Base-by-base conservation (phyloP, 2,113 vertebrate genomes). In the Felis chaus region DNA sequence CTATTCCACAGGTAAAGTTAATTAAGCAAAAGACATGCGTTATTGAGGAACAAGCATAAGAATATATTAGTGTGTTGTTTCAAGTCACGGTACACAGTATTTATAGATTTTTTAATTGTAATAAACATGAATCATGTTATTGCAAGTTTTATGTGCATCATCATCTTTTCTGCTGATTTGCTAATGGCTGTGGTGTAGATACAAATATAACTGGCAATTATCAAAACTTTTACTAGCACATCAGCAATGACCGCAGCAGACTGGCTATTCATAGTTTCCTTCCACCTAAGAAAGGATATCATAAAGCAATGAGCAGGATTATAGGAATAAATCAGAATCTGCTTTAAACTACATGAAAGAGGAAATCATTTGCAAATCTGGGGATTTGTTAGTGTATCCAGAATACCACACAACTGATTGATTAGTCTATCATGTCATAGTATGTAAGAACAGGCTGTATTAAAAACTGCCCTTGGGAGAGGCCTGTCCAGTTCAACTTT, bases 1-100 rank as follows among this genome's bases (percentile, higher is more conserved):
- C 29, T 82, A 73, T 66, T 91, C 31, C 18, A 92, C 7, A 65
- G n/a, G 29, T 86, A 53, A 95, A 89, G 36, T 96, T 94, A 83
- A 92, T 96, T 92, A 74, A 69, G 45, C 29, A 97, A 79, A 93
- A 78, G 68, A n/a, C 18, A 74, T 19, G 25, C 31, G 69, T 57
- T 85, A 95, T 8, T 94, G 63, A 93, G 95, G 63, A 97, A 92
- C 19, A 89, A 96, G 50, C 10, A 79, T 63, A 68, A 90, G 6
- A 83, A 95, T 45, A 68, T 39, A 33, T 45, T 81, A 68, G 68
- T 48, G 74, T 53, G 33, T 90, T 95, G n/a, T 74, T 95, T 53
- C 27, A 92, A 97, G 84, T 33, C 85, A 27, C 0, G 93, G 4
- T 18, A 89, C 48, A 94, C 8, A 68, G 71, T 89, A 78, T 86